Evolutionary conservation across 2,888 invertebrate genomes (phyloP).

Genomic region (Gasteruption jaculator): DNA sequence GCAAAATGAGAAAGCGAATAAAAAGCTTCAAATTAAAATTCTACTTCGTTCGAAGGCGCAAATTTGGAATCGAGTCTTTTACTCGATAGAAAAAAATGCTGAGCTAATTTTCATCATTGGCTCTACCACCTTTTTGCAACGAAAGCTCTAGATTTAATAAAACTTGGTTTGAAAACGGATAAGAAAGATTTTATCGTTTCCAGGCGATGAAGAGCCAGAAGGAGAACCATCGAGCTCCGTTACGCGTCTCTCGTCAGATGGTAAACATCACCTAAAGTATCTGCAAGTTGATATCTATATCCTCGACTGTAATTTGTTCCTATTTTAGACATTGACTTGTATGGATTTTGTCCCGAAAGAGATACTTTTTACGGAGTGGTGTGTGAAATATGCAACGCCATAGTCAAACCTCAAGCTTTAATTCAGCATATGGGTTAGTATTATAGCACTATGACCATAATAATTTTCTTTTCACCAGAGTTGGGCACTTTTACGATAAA

Average conservation of each 20-base stretch:
- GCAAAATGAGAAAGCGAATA: no score
- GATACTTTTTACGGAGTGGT: constrained; percentile 73
- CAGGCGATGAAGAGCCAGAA: constrained; percentile 48
- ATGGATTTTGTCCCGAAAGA: constrained; percentile 73
- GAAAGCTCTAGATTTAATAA: no score
- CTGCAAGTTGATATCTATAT: not conserved
- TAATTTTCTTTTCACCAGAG: not conserved
- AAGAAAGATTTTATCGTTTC: constrained; percentile 24
- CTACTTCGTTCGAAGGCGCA: no score
- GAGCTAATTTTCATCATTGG: no score
- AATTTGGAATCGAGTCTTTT: no score
- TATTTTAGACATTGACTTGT: constrained; percentile 66
- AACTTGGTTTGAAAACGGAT: not conserved
- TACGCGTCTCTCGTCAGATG: constrained; percentile 45
- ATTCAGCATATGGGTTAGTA: constrained; percentile 64
- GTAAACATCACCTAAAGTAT: no score
- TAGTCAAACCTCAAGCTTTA: constrained; percentile 75
- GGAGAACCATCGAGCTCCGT: constrained; percentile 43
- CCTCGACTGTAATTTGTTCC: not conserved
- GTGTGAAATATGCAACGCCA: constrained; percentile 72
- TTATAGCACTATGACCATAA: not conserved
- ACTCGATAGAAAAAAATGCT: no score
- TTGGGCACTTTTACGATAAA: no score
- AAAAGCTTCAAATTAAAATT: no score
- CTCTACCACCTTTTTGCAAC: no score